Evolutionary conservation across 1,140 invertebrate species (phyloP), one percentile per base, ranked within the genome.

Genomic region (Temnothorax curvispinosus): DNA sequence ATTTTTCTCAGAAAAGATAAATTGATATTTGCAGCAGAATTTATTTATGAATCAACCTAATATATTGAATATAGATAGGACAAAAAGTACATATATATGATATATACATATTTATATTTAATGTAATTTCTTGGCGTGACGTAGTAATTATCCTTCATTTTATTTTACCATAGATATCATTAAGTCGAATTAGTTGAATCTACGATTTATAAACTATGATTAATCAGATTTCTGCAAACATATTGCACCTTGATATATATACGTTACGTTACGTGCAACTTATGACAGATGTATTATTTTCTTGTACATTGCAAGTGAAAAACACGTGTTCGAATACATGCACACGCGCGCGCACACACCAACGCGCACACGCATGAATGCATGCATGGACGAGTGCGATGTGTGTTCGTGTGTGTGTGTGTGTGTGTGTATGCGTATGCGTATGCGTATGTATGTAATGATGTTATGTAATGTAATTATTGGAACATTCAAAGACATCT

Each of bases 31-130:
- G 18, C 38, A 13, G 2, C 38, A 7, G 11, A 44, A 67, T n/a
- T 44, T 44, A 21, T 67, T 67, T 67, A 67, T 21, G 38, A 67
- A 21, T 67, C n/a, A 67, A 67, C 8, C n/a, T 8, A 11, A 67
- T 67, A 56, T 56, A 52, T 50, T 52, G 52, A 50, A 44, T 15
- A 41, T 65, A 44, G 4, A 60, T 67, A 44, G n/a, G 64, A 6
- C n/a, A 21, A 67, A 69, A 69, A 27, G 7, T 2, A 74, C 11
- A 41, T 38, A 77, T 60, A 65, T 35, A 65, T 50, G 47, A 67
- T 80, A 21, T 78, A 50, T 58, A 82, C 38, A 80, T 80, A 82
- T 82, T 82, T 82, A 82, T 82, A 82, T 60, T 44, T 60, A 82
- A 74, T 82, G 41, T 82, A 82, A 74, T 74, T 80, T 67, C 18